Evolutionary conservation across 2,797 vertebrate genomes (phyloP).

Genomic region (Anabas testudineus): DNA sequence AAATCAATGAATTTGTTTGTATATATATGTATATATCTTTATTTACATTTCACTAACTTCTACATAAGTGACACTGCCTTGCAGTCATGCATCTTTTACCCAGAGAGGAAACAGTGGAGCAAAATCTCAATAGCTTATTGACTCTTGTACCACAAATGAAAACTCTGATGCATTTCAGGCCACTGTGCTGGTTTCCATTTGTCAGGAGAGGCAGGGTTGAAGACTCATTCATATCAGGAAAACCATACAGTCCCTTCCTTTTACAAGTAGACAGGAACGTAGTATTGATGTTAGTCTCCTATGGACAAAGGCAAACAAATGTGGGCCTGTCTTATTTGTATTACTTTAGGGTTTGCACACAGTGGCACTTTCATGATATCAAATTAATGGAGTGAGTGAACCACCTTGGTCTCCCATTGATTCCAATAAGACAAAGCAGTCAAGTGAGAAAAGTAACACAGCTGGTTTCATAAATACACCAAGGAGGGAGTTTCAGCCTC

Average conservation of each 20-base stretch:
- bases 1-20: no score
- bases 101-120: conserved; percentile 40
- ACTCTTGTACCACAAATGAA: conserved; percentile 63
- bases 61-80: conserved; percentile 18
- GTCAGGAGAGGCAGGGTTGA: conserved; percentile 38
- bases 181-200: conserved; percentile 39
- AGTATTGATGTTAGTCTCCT: conserved; percentile 41
- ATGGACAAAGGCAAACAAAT: conserved; percentile 54
- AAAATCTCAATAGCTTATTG: conserved; percentile 78
- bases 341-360: conserved; percentile 60
- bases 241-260: conserved; percentile 19
- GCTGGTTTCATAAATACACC: conserved; percentile 69
- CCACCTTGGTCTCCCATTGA: conserved; percentile 78
- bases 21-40: no score
- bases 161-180: conserved; percentile 55
- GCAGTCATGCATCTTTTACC: conserved; percentile 23
- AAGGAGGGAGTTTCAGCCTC: conserved; percentile 55
- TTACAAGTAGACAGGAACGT: conserved; percentile 22
- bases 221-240: conserved; percentile 61
- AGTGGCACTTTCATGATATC: conserved; percentile 68
- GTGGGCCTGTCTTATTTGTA: conserved; percentile 56
- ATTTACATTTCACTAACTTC: conserved; percentile 20
- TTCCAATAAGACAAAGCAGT: conserved; percentile 82
- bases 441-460: conserved; percentile 74
- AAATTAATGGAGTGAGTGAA: conserved; percentile 82